Evolutionary conservation across 2,113 vertebrate genomes (phyloP), one percentile per base, ranked within the genome.

Genomic region (Dendrocopos noguchii): DNA sequence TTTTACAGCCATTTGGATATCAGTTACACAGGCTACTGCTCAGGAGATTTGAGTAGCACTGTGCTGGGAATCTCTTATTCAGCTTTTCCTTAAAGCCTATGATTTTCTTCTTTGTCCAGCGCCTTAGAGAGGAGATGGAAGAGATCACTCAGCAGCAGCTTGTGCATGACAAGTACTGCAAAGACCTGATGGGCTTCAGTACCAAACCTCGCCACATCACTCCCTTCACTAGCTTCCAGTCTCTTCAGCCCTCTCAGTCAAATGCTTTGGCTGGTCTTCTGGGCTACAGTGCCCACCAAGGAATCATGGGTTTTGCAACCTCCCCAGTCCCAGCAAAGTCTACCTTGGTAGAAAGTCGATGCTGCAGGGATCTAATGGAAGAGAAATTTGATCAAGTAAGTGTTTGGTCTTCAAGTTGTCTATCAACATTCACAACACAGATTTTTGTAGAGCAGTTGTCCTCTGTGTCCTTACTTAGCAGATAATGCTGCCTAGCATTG

Each of bases 121-220:
- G 99, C 67, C 98, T 99, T 96, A 98, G 99, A 53, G 99, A 99
- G 94, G 99, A 99, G 90, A 99, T 99, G 99, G 99, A 99, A 86
- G 99, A 99, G 88, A 99, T 99, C 95, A 99, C 99, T 3, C 99
- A 99, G 97, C 99, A 99, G 97, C 99, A 99, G 96, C 96, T 99
- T 92, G 99, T 99, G 9, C 99, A 99, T 3, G 99, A 99, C 96
- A 99, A 99, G 84, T 99, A 99, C 98, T 99, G 99, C 98, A 99
- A 99, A 93, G 99, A 99, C 83, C 95, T 99, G 87, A 98, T 99
- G 98, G 98, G 99, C 78, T 99, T 99, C 22, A 98, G 99, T 71
- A 97, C 99, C 20, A 99, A 99, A 71, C 99, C 99, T 18, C 99
- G 99, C 18, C 99, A 99, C 95, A 99, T 99, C 92, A 99, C 99